Conservation (phyloP, 2,797 vertebrate species). For the Enteromius trimaculatus region DNA sequence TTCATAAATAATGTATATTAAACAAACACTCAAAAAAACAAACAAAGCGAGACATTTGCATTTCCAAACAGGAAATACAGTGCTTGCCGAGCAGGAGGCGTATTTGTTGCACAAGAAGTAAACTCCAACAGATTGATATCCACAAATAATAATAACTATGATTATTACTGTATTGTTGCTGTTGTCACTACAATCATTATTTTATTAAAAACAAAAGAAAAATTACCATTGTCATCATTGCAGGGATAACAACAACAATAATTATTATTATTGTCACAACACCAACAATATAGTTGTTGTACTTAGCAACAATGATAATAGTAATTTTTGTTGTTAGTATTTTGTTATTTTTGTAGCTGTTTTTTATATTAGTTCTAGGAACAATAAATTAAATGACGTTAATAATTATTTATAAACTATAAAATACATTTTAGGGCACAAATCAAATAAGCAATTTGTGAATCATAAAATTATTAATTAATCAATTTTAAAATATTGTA, state of each 20-base stretch:
- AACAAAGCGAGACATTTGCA: slow-evolving; percentile 8
- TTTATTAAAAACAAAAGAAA: not conserved
- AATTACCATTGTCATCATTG: not conserved
- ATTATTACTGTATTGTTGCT: not conserved
- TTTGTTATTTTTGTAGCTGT: not conserved
- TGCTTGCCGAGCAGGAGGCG: not conserved
- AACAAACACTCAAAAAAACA: slow-evolving; percentile 21
- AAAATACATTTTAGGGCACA: not conserved
- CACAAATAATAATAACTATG: not conserved
- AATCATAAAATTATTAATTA: not conserved
- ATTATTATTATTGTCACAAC: not conserved
- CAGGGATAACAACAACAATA: not conserved
- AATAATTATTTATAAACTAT: not conserved
- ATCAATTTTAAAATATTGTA: no score
- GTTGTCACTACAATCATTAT: not conserved
- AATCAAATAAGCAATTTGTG: not conserved
- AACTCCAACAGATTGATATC: not conserved
- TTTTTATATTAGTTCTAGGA: not conserved
- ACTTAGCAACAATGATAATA: not conserved
- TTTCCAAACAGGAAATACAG: slow-evolving; percentile 4
- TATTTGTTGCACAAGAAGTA: not conserved
- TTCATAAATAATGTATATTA: slow-evolving; percentile 47
- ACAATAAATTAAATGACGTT: not conserved
- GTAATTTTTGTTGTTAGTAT: not conserved
- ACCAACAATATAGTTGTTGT: no score